phyloP scores from a whole-genome alignment of 2,797 vertebrate species.

The Tiaroga cobitis region DNA sequence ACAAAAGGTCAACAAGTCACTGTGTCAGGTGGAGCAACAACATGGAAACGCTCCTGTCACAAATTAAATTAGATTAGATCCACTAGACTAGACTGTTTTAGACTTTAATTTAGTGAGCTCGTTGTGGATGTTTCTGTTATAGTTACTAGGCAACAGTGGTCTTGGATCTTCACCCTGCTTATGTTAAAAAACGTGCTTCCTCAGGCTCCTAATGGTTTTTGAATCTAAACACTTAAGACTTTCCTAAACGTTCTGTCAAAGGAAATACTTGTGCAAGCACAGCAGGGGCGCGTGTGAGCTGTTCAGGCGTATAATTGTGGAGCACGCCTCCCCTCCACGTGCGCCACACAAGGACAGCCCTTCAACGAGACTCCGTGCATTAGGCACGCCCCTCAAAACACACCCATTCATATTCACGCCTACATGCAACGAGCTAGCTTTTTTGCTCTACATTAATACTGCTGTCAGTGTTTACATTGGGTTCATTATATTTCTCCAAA shows the following conservation, averaged over 20 bases:
- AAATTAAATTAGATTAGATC: not conserved
- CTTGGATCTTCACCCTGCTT: not conserved
- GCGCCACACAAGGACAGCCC: constrained; percentile 49
- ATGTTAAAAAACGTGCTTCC: not conserved
- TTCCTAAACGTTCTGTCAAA: not conserved
- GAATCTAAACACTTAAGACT: not conserved
- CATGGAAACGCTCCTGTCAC: not conserved
- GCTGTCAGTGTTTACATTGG: not conserved
- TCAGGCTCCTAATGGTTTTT: not conserved
- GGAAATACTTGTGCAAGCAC: constrained; percentile 34
- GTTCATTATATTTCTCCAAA: not conserved
- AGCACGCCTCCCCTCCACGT: constrained; percentile 58
- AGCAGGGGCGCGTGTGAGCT: constrained; percentile 17
- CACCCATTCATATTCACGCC: constrained; percentile 12
- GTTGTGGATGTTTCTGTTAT: not conserved
- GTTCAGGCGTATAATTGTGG: constrained; percentile 12
- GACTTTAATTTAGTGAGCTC: not conserved
- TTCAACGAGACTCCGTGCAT: constrained; percentile 49
- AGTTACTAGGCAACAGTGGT: not conserved
- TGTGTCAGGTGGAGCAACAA: constrained; percentile 61
- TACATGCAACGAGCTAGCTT: not conserved
- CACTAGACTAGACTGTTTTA: not conserved
- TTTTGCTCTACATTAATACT: not conserved
- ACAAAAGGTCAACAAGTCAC: constrained; percentile 61
- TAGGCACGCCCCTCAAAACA: constrained; percentile 39